These are phyloP conservation scores for Mythimna vitellina DNA, from an alignment of 2,888 invertebrate genomes.

Conservation along the genomic window DNA sequence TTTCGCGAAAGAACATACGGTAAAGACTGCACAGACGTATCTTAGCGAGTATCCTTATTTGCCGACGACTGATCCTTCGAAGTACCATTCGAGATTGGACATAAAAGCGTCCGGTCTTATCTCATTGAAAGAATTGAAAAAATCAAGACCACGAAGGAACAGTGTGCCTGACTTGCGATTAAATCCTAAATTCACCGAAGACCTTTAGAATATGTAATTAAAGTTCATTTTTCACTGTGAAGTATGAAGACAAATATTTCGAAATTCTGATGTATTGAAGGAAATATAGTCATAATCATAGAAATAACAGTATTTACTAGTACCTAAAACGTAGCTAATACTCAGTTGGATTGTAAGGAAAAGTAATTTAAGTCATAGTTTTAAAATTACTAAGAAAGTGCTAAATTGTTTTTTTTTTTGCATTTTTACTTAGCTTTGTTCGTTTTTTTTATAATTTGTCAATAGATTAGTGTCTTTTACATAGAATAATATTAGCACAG, in stretches of 20 bases:
- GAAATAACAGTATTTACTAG: constrained; percentile 77
- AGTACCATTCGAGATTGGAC: constrained; percentile 86
- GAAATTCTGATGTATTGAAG: constrained; percentile 13
- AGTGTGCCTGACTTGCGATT: constrained; percentile 87
- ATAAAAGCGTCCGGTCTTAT: constrained; percentile 86
- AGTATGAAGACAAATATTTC: background rate
- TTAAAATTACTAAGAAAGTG: constrained; percentile 17
- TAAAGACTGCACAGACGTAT: constrained; percentile 85
- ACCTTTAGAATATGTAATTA: constrained; percentile 70
- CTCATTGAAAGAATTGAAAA: constrained; percentile 82
- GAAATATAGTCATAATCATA: constrained; percentile 47
- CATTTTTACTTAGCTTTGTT: constrained; percentile 12
- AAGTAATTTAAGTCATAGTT: constrained; percentile 47
- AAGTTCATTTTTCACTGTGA: background rate
- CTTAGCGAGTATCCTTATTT: constrained; percentile 87
- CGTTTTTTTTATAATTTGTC: constrained; percentile 5
- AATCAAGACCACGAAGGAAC: constrained; percentile 82
- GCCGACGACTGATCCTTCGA: constrained; percentile 87
- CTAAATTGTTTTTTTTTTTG: constrained; percentile 32
- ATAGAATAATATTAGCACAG: constrained; percentile 1
- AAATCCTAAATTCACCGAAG: constrained; percentile 82
- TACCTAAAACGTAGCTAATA: constrained; percentile 77
- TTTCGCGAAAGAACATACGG: constrained; percentile 79
- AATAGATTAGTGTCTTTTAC: background rate
- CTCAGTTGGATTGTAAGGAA: constrained; percentile 68